Evolutionary conservation across 2,797 vertebrate species (phyloP).

Genomic region (Poeciliopsis infans): DNA sequence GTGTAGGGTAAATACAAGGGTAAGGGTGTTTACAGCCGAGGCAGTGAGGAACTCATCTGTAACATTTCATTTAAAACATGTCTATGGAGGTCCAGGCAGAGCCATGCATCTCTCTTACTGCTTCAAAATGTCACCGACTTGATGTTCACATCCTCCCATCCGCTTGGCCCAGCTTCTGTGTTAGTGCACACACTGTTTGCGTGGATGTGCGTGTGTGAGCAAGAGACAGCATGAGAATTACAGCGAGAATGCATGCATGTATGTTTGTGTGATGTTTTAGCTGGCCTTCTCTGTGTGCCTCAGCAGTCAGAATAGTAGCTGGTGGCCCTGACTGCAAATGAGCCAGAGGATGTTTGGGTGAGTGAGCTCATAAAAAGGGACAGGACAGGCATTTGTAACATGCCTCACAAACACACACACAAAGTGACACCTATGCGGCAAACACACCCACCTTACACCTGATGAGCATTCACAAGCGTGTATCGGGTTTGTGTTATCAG

Average conservation of each 20-base stretch:
- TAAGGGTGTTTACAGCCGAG: constrained; percentile 66
- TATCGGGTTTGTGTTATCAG: constrained; percentile 60
- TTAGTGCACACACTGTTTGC: neutral
- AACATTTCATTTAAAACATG: constrained; percentile 78
- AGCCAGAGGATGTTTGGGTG: constrained; percentile 74
- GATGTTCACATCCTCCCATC: constrained; percentile 70
- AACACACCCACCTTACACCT: constrained; percentile 14
- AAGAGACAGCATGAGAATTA: constrained; percentile 7
- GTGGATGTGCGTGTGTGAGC: constrained; percentile 5
- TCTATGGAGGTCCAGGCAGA: constrained; percentile 59
- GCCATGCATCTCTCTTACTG: constrained; percentile 64
- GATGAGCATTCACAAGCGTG: constrained; percentile 21
- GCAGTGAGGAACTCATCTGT: constrained; percentile 71
- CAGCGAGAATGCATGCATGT: constrained; percentile 18
- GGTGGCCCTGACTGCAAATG: constrained; percentile 74
- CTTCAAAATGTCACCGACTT: constrained; percentile 79
- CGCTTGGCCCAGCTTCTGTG: constrained; percentile 37
- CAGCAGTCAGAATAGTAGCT: constrained; percentile 70
- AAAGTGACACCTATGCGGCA: constrained; percentile 11
- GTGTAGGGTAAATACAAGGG: constrained; percentile 65
- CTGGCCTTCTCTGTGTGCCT: constrained; percentile 71
- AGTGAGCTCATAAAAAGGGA: constrained; percentile 73
- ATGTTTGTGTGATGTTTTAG: constrained; percentile 64
- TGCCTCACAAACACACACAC: constrained; percentile 33
- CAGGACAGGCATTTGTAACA: constrained; percentile 71